phyloP scores from a whole-genome alignment of 2,888 invertebrate species.

The Parnassius orleans region DNA sequence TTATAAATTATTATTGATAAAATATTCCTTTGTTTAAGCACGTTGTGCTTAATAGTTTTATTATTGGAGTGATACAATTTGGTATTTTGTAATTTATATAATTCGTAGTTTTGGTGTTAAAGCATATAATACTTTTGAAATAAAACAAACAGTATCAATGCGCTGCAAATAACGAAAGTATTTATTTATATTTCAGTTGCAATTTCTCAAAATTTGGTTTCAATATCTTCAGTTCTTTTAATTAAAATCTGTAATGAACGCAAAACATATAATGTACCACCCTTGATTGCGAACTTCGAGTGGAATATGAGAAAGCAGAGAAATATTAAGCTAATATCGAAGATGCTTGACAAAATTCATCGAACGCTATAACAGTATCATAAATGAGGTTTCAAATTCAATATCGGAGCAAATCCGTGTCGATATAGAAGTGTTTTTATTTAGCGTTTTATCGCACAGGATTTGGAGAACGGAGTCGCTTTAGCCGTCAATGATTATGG shows the following conservation, averaged over 20 bases:
- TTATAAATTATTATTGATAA: too few relatives aligned
- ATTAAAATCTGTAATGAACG: conserved; percentile 1
- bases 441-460: conserved; percentile 47
- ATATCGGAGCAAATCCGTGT: conserved; percentile 49
- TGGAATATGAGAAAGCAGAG: conserved; percentile 16
- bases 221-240: not conserved
- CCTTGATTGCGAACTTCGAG: conserved; percentile 5
- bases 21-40: too few relatives aligned
- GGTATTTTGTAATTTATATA: too few relatives aligned
- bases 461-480: conserved; percentile 44
- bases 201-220: not conserved
- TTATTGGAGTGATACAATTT: too few relatives aligned
- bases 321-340: conserved; percentile 25
- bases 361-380: conserved; percentile 44
- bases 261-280: not conserved
- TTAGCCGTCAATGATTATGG: conserved; percentile 43
- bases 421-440: conserved; percentile 54
- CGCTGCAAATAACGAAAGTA: conserved; percentile 3
- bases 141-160: not conserved
- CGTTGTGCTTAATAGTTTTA: too few relatives aligned
- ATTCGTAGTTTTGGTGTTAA: too few relatives aligned
- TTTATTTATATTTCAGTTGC: not conserved
- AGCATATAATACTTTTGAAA: too few relatives aligned
- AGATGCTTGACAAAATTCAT: conserved; percentile 40
- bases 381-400: conserved; percentile 50